phyloP scores from a whole-genome alignment of 2,888 invertebrate genomes.

The Rhabditoides inermis region DNA sequence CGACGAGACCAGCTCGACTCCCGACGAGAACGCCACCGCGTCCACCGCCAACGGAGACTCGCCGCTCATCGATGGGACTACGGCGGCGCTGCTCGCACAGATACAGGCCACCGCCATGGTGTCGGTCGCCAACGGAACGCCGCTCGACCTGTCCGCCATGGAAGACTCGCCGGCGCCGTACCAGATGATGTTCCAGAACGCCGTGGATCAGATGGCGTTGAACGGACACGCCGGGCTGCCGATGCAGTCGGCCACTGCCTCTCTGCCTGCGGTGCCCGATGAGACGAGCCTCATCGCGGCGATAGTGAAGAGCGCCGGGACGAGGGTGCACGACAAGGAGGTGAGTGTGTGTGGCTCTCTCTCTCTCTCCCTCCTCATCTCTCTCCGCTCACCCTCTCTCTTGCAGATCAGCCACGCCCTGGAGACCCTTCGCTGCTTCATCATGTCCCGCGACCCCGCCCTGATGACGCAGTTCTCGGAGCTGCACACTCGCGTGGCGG shows the following conservation, averaged over 20 bases:
- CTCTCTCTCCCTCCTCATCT: neutral
- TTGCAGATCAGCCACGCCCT: conserved; percentile 14
- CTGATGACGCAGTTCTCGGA: conserved; percentile 15
- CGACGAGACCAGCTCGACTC: too few relatives aligned
- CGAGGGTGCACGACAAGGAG: conserved; percentile 8
- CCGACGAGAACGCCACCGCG: conserved; percentile 3
- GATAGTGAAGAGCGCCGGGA: conserved; percentile 11
- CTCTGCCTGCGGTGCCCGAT: conserved; percentile 1
- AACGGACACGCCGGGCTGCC: too few relatives aligned
- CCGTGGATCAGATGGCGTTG: neutral
- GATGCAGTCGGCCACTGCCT: too few relatives aligned
- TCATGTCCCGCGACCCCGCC: conserved; percentile 14
- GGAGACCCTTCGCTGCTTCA: conserved; percentile 15
- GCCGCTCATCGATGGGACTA: neutral
- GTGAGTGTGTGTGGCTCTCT: conserved; percentile 1
- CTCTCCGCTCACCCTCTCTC: neutral
- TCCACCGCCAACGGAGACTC: neutral
- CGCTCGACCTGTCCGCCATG: conserved; percentile 3
- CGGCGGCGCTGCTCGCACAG: neutral
- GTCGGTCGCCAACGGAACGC: neutral
- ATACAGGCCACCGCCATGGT: neutral
- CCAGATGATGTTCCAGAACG: neutral
- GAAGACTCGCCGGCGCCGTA: neutral
- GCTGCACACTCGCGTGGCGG: too few relatives aligned
- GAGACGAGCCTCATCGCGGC: conserved; percentile 12